Conservation (phyloP, 1,140 invertebrate species). For the Zaprionus davidi region DNA sequence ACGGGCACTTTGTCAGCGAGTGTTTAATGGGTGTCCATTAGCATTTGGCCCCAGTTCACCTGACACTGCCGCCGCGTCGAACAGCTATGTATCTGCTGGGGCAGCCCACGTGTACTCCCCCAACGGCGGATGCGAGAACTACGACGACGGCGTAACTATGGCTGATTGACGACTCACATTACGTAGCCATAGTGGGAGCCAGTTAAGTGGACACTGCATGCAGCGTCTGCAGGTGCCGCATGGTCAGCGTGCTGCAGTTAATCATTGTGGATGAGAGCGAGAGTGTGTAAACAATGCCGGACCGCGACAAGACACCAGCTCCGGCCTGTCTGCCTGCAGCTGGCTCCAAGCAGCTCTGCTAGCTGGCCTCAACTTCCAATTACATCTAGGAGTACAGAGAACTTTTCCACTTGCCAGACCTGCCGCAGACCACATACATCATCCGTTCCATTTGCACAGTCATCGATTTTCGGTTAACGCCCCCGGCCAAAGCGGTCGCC, state of each 20-base stretch:
- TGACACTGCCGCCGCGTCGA: slow-evolving; percentile 4
- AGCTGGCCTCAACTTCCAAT: slow-evolving; percentile 71
- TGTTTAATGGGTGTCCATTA: slow-evolving; percentile 73
- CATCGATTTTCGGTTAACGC: slow-evolving; percentile 81
- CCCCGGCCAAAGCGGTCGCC: slow-evolving; percentile 37
- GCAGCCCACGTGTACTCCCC: slow-evolving; percentile 50
- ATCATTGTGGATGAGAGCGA: slow-evolving; percentile 78
- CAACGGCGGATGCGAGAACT: slow-evolving; percentile 86
- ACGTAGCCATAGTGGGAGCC: slow-evolving; percentile 38
- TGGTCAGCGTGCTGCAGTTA: slow-evolving; percentile 66
- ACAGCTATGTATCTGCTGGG: slow-evolving; percentile 77
- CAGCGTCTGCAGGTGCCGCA: slow-evolving; percentile 34
- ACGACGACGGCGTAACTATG: slow-evolving; percentile 86
- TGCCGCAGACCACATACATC: slow-evolving; percentile 67
- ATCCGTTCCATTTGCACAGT: slow-evolving; percentile 81
- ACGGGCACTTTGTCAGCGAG: slow-evolving; percentile 50
- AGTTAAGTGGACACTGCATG: slow-evolving; percentile 41
- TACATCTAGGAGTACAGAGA: slow-evolving; percentile 62
- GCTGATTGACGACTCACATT: slow-evolving; percentile 83
- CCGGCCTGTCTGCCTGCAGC: neutral
- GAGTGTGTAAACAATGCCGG: slow-evolving; percentile 70
- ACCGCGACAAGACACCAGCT: slow-evolving; percentile 17
- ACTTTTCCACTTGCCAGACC: slow-evolving; percentile 71
- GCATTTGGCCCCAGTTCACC: slow-evolving; percentile 50
- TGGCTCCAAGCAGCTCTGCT: neutral